Evolutionary conservation across 2,888 invertebrate species (phyloP), one percentile per base, ranked within the genome.

Genomic region (Lithophane semibrunnea): DNA sequence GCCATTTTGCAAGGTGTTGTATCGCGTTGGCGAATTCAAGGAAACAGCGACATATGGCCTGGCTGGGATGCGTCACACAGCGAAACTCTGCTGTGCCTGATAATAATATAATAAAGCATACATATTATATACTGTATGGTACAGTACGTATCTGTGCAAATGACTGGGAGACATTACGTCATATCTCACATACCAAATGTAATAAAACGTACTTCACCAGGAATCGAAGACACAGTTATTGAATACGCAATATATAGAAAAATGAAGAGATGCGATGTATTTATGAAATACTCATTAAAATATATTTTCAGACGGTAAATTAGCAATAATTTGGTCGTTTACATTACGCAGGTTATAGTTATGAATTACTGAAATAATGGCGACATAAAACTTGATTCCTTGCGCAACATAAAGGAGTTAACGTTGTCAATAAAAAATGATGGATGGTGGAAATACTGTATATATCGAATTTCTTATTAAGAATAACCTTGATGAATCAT

Each of bases 41-140:
- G 95, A 95, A 96, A 95, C 92, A 75, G 88, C 93, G 94, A 94
- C 96, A 95, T 94, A 94, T 95, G 96, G 95, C 92, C 75, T 75
- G 84, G 92, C 77, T 76, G 84, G 86, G 92, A 94, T 95, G 94
- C 94, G 95, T 96, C 95, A 96, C 91, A 86, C 84, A 75, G 83
- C 85, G 80, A 83, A 71, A 61, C 78, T 79, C 71, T 77, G 78
- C 72, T 60, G 77, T 75, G 80, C 66, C 76, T 73, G 82, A 86
- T 86, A 77, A 77, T 70, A 70, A 77, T 69, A 83, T 82, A 80
- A 66, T 77, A 84, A 78, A 73, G 12, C 52, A 74, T 77, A 72
- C 54, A 37, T 29, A 37, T 13, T 29, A 21, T 42, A 64, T 63
- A 66, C 24, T 58, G 44, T 73, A 64, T 37, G 47, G 24, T 37